These are phyloP conservation scores for Stenolophus ochropezus DNA, from an alignment of 2,888 invertebrate genomes.

Conservation along the genomic window DNA sequence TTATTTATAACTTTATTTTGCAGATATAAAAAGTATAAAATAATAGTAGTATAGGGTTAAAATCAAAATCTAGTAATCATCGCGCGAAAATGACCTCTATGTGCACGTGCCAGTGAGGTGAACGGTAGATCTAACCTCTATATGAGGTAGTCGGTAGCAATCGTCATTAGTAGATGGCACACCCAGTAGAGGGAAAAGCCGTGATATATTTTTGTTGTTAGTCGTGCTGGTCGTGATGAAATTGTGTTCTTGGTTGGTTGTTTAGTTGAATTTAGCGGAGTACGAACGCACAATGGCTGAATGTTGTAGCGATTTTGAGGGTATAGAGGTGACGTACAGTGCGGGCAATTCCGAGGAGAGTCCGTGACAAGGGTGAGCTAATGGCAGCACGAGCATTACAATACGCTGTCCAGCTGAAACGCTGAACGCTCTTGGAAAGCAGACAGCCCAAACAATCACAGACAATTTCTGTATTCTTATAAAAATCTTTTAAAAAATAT, in stretches of 20 bases:
- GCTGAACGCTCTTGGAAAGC: constrained; percentile 12
- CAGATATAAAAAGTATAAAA: no score
- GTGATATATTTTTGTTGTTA: not conserved
- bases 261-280: constrained; percentile 51
- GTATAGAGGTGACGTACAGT: constrained; percentile 53
- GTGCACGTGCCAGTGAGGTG: no score
- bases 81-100: no score
- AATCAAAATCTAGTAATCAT: no score
- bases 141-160: no score
- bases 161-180: no score
- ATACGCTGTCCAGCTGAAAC: not conserved
- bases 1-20: no score
- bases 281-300: constrained; percentile 59
- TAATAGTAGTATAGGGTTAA: no score
- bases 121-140: no score
- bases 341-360: constrained; percentile 48
- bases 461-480: constrained; percentile 20
- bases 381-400: not conserved
- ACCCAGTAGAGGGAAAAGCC: no score
- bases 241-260: constrained; percentile 55
- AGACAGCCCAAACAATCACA: not conserved
- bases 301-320: constrained; percentile 58
- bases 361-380: constrained; percentile 44
- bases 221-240: not conserved
- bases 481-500: no score